Conservation (phyloP, 2,888 invertebrate species). For the Tolmerus cingulatus region DNA sequence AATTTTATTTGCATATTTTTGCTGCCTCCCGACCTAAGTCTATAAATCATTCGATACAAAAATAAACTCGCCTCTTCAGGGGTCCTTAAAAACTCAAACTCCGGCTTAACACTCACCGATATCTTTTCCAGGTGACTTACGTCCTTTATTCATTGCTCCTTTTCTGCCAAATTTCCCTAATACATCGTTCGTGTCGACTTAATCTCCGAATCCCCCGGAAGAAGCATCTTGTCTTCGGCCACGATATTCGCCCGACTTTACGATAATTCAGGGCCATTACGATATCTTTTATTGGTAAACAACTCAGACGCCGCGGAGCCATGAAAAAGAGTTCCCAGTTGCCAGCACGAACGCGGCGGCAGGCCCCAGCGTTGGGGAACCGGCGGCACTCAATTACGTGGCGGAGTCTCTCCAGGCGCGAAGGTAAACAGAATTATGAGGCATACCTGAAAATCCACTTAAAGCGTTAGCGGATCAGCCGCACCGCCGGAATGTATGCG, state of each 20-base stretch:
- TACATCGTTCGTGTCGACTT: not conserved
- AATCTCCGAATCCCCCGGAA: not conserved
- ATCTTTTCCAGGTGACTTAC: not conserved
- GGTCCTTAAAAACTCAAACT: not conserved
- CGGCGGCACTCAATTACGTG: not conserved
- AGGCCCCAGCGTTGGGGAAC: not conserved
- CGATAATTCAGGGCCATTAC: not conserved
- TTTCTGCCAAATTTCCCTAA: not conserved
- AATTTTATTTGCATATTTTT: not conserved
- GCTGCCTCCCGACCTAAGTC: not conserved
- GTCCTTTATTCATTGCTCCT: not conserved
- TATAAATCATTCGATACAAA: not conserved
- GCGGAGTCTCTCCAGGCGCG: not conserved
- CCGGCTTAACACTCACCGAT: not conserved
- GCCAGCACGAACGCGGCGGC: not conserved
- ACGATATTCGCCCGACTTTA: not conserved
- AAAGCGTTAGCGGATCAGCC: not conserved
- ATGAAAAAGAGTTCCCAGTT: conserved; percentile 1
- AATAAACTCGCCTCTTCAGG: too few species aligned
- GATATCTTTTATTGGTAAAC: not conserved
- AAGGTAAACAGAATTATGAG: not conserved
- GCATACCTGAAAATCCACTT: conserved; percentile 2
- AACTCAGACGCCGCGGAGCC: not conserved
- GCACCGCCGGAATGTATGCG: not conserved
- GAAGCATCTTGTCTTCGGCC: not conserved